phyloP scores from a whole-genome alignment of 1,140 invertebrate species.

The Vanessa tameamea region DNA sequence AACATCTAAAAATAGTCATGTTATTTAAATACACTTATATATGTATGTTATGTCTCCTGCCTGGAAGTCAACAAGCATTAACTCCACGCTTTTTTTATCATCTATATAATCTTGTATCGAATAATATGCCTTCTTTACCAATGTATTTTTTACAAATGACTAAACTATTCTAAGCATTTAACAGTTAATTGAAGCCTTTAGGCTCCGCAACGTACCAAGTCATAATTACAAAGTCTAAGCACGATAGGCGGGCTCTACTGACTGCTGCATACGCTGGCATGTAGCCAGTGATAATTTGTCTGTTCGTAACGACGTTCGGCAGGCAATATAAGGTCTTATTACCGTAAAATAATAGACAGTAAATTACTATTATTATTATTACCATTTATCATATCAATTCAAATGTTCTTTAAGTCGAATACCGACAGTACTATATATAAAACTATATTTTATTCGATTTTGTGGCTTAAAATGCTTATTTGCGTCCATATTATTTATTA shows the following conservation, averaged over 20 bases:
- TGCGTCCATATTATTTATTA: not conserved
- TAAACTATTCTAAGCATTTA: slow-evolving; percentile 3
- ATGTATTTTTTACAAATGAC: not conserved
- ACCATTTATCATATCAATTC: no score
- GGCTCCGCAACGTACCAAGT: not conserved
- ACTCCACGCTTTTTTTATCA: no score
- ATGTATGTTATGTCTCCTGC: no score
- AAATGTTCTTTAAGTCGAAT: no score
- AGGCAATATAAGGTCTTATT: not conserved
- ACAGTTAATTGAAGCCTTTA: slow-evolving; percentile 14
- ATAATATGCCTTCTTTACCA: no score
- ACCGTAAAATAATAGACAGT: not conserved
- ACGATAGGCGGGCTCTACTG: slow-evolving; percentile 1
- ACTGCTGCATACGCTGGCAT: not conserved
- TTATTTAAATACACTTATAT: no score
- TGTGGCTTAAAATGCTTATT: no score
- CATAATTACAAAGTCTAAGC: slow-evolving; percentile 12
- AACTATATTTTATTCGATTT: no score
- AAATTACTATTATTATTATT: not conserved
- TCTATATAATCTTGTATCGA: no score
- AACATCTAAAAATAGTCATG: no score
- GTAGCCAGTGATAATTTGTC: slow-evolving; percentile 10
- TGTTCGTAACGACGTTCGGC: slow-evolving; percentile 8
- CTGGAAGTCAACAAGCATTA: no score
- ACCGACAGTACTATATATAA: no score